These are phyloP conservation scores for Antheraea yamamai DNA, from an alignment of 2,888 invertebrate genomes.

Conservation along the genomic window DNA sequence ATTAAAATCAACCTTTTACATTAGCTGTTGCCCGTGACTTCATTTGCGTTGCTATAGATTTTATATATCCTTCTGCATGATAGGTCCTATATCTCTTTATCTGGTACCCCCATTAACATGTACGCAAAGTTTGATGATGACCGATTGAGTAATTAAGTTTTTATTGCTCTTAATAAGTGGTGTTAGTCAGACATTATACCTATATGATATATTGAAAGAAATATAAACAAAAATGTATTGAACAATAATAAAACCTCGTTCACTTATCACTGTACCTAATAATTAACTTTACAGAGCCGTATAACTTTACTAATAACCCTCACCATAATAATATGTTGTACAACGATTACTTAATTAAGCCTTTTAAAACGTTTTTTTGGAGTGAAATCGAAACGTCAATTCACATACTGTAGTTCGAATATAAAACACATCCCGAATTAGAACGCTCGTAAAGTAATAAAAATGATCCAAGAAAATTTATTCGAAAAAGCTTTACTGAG, in stretches of 20 bases:
- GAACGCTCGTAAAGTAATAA: constrained; percentile 15
- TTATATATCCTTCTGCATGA: too few relatives aligned
- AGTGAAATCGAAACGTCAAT: neutral
- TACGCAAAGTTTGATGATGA: too few relatives aligned
- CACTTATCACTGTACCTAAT: too few relatives aligned
- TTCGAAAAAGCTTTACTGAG: constrained; percentile 40
- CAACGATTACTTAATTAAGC: constrained; percentile 9
- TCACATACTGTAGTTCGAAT: neutral
- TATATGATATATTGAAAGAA: neutral
- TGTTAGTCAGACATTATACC: neutral
- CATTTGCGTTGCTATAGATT: too few relatives aligned
- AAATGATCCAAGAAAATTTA: constrained; percentile 31
- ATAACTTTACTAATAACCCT: neutral
- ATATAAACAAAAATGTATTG: neutral
- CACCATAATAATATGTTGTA: constrained; percentile 28
- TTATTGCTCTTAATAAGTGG: too few relatives aligned
- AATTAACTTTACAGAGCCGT: neutral
- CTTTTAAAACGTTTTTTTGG: neutral
- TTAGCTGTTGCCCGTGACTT: too few relatives aligned
- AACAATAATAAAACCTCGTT: neutral
- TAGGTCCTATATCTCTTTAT: too few relatives aligned
- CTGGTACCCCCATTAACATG: too few relatives aligned
- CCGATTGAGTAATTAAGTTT: too few relatives aligned
- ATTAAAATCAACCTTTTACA: too few relatives aligned
- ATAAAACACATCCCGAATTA: neutral